Conservation (phyloP, 2,888 invertebrate species). For the Pycnomerus fuliginosus region DNA sequence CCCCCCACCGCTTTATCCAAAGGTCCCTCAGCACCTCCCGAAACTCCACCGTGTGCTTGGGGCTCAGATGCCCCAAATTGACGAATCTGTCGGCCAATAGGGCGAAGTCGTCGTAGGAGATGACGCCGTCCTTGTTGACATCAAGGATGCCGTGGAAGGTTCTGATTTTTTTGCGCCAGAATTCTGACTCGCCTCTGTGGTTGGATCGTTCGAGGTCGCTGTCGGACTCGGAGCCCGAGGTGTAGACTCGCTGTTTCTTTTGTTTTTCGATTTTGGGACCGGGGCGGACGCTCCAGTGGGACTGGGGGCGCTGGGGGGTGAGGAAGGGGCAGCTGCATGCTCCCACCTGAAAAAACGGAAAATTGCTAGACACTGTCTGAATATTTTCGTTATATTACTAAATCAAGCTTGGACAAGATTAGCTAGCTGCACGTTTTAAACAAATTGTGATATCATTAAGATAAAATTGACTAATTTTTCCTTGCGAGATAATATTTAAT, state of each 20-base stretch:
- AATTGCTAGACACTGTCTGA: too few relatives aligned
- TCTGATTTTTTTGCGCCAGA: slow-evolving; percentile 85
- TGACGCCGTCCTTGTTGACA: slow-evolving; percentile 82
- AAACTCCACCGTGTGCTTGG: slow-evolving; percentile 68
- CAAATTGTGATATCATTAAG: too few relatives aligned
- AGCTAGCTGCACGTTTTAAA: too few relatives aligned
- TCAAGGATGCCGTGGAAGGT: slow-evolving; percentile 81
- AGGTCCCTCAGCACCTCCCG: slow-evolving; percentile 68
- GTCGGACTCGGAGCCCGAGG: slow-evolving; percentile 58
- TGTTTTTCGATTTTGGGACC: not conserved
- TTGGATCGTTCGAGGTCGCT: slow-evolving; percentile 60
- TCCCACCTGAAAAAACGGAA: too few relatives aligned
- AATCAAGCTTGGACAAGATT: too few relatives aligned
- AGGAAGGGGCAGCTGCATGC: too few relatives aligned
- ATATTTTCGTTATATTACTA: too few relatives aligned
- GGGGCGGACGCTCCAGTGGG: not conserved
- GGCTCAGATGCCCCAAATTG: slow-evolving; percentile 70
- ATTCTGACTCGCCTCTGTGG: slow-evolving; percentile 58
- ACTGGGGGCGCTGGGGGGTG: not conserved
- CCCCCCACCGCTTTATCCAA: slow-evolving; percentile 84
- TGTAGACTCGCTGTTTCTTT: slow-evolving; percentile 1
- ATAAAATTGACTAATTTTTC: too few relatives aligned
- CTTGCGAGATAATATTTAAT: too few relatives aligned
- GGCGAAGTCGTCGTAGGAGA: slow-evolving; percentile 79
- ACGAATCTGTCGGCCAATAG: slow-evolving; percentile 74